A percentile compares a stretch with the other conserved stretches of the same genome.
Conservation (phyloP, 2,113 vertebrate species). For the Grammomys surdaster region DNA sequence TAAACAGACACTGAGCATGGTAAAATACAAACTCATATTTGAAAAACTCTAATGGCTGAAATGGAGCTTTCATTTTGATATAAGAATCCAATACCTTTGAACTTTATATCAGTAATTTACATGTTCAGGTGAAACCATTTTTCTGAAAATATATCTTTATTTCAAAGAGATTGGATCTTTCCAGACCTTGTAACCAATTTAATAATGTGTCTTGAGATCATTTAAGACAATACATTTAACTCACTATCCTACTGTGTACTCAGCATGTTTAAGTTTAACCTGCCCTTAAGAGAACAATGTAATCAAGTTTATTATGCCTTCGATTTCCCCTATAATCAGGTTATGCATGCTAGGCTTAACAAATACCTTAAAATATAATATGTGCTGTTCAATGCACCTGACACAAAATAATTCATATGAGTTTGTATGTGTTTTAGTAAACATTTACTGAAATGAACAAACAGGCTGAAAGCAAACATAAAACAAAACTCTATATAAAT, state of each 20-base stretch:
- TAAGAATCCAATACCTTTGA: background rate
- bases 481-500: background rate
- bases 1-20: background rate
- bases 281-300: background rate
- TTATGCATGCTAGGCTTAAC: background rate
- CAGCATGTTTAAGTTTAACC: background rate
- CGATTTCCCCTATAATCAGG: background rate
- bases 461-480: background rate
- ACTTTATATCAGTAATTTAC: background rate
- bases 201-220: background rate
- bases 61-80: background rate
- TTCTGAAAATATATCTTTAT: background rate
- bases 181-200: background rate
- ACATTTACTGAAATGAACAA: background rate
- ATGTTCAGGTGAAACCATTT: background rate
- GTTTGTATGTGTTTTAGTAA: background rate
- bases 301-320: background rate
- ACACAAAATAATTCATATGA: background rate
- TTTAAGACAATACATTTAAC: background rate
- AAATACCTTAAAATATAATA: background rate
- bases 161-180: background rate
- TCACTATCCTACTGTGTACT: background rate
- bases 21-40: background rate
- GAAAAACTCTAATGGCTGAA: background rate
- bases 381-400: background rate